Percentiles rank a stretch among this genome's conserved stretches.
Evolutionary conservation across 2,797 vertebrate genomes (phyloP).

Genomic region (Spea hammondii): DNA sequence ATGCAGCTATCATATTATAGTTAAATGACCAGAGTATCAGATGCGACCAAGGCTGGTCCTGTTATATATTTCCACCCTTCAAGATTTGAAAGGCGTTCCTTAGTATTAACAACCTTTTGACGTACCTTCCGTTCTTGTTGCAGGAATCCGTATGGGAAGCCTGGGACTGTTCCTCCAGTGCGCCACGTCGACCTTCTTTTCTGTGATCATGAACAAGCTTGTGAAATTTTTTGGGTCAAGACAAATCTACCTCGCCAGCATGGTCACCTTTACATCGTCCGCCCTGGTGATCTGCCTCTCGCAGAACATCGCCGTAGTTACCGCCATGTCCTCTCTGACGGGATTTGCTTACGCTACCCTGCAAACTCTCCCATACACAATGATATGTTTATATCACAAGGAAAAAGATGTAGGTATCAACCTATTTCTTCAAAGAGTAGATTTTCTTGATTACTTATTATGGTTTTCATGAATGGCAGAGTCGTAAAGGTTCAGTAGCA

Average conservation of each 20-base stretch:
- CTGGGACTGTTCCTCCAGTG: conserved; percentile 85
- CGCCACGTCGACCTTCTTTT: conserved; percentile 78
- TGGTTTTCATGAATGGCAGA: too few species aligned
- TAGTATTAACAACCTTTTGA: too few species aligned
- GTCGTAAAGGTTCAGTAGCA: too few species aligned
- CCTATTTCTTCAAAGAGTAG: background rate
- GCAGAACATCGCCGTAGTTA: conserved; percentile 70
- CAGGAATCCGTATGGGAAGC: conserved; percentile 84
- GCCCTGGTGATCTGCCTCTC: conserved; percentile 77
- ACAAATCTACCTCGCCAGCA: conserved; percentile 75
- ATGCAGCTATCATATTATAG: too few species aligned
- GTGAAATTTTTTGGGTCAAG: conserved; percentile 72
- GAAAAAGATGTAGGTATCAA: conserved; percentile 72
- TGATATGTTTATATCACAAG: conserved; percentile 80
- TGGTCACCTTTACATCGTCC: conserved; percentile 71
- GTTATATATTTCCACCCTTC: too few species aligned
- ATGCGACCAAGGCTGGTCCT: too few species aligned
- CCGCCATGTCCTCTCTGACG: conserved; percentile 72
- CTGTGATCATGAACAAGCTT: conserved; percentile 77
- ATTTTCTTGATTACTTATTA: too few species aligned
- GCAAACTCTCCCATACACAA: conserved; percentile 81
- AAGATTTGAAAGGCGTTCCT: too few species aligned
- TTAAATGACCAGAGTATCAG: too few species aligned
- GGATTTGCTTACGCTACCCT: conserved; percentile 80
- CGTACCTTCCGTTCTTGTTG: background rate